A percentile compares a stretch with the other conserved stretches of the same genome.
Evolutionary conservation across 2,888 invertebrate genomes (phyloP).

Genomic region (Drosophila subquinaria): DNA sequence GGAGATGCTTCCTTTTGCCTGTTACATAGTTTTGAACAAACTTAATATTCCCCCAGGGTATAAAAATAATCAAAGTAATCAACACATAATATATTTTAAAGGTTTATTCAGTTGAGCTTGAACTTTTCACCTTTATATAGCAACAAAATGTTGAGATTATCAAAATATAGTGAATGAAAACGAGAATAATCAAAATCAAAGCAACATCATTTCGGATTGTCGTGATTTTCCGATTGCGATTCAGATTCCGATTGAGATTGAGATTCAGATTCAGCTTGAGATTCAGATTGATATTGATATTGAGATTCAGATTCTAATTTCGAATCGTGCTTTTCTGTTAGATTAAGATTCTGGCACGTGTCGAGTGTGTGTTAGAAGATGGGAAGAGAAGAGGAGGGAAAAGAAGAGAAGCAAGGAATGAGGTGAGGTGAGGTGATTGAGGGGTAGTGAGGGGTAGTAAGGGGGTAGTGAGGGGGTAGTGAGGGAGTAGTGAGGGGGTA

Average conservation of each 20-base stretch:
- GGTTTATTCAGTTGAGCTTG: neutral
- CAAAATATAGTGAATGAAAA: neutral
- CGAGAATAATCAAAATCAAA: conserved; percentile 24
- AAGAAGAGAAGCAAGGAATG: neutral
- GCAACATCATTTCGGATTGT: conserved; percentile 6
- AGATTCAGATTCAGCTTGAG: conserved; percentile 24
- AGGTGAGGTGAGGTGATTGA: neutral
- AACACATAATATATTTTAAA: too few relatives aligned
- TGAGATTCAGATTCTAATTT: conserved; percentile 50
- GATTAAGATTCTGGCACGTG: conserved; percentile 59
- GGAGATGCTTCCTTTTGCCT: too few relatives aligned
- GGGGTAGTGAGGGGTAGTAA: too few relatives aligned
- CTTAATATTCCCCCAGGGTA: too few relatives aligned
- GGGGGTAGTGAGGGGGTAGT: neutral
- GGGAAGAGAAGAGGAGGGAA: neutral
- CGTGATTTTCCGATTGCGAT: conserved; percentile 39
- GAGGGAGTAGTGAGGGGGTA: neutral
- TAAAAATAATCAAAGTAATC: too few relatives aligned
- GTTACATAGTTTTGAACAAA: too few relatives aligned
- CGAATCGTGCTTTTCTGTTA: conserved; percentile 50
- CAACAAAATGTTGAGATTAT: neutral
- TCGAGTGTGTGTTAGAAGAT: conserved; percentile 24
- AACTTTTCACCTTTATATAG: neutral
- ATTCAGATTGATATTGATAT: conserved; percentile 27
- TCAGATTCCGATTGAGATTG: conserved; percentile 14